Evolutionary conservation across 2,888 invertebrate genomes (phyloP).

Genomic region (Gymnosoma rotundatum): DNA sequence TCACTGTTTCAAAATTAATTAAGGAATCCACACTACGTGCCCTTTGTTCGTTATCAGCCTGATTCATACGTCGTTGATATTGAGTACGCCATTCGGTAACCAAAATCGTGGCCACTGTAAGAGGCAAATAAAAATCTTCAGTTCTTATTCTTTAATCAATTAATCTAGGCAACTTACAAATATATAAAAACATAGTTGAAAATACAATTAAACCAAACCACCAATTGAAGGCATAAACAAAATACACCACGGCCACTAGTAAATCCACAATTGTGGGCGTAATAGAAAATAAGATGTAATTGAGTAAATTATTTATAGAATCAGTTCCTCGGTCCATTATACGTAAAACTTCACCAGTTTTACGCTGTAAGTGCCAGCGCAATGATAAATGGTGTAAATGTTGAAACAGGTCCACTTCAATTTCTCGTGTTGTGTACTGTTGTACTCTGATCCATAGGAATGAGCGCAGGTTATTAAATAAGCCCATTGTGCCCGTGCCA

Average conservation of each 20-base stretch:
- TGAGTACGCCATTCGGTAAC: constrained; percentile 99
- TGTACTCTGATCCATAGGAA: constrained; percentile 98
- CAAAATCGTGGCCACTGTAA: constrained; percentile 89
- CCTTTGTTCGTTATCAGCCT: constrained; percentile 95
- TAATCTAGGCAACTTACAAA: constrained; percentile 86
- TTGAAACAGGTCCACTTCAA: constrained; percentile 92
- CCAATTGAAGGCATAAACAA: constrained; percentile 92
- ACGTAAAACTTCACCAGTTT: constrained; percentile 97
- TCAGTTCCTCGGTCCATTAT: constrained; percentile 99
- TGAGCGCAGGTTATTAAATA: constrained; percentile 94
- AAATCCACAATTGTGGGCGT: constrained; percentile 96
- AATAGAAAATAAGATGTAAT: constrained; percentile 96
- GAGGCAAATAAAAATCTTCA: background rate
- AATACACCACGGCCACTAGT: constrained; percentile 93
- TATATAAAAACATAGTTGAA: constrained; percentile 94
- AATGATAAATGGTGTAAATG: constrained; percentile 96
- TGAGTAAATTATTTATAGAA: constrained; percentile 96
- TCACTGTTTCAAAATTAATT: constrained; percentile 98
- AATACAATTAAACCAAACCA: constrained; percentile 99
- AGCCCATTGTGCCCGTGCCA: constrained; percentile 95
- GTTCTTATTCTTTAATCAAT: no score
- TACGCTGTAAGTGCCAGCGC: constrained; percentile 96
- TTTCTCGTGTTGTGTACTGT: constrained; percentile 96
- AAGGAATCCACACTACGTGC: constrained; percentile 97
- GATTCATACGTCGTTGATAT: constrained; percentile 96